A percentile compares a stretch with the other conserved stretches of the same genome.
Conservation (phyloP, 2,888 invertebrate genomes). For the Microctonus aethiopoides region DNA sequence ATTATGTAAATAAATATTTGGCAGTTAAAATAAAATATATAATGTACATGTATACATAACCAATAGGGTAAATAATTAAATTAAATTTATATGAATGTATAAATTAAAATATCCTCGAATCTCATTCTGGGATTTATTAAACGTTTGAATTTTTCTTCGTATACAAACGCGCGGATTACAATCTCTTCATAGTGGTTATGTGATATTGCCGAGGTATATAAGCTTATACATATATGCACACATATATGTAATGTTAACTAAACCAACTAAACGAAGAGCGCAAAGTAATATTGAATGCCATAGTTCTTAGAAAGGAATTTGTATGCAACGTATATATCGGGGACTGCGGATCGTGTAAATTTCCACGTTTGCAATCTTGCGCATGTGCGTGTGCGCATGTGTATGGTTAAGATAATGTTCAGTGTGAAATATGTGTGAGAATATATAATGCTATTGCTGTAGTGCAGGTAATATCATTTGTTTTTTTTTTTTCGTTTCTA, state of each 20-base stretch:
- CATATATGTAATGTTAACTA: too few species aligned
- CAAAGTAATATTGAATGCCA: constrained; percentile 6
- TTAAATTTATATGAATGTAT: too few species aligned
- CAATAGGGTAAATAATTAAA: too few species aligned
- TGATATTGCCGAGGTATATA: background rate
- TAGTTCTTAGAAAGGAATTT: constrained; percentile 19
- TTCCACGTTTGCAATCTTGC: background rate
- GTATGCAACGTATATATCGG: background rate
- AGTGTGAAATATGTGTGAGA: background rate
- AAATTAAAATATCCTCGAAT: background rate
- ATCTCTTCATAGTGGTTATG: background rate
- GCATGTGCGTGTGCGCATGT: background rate
- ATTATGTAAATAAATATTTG: too few species aligned
- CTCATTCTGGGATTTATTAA: background rate
- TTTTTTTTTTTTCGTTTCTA: constrained; percentile 21
- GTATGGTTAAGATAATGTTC: background rate
- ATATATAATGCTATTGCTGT: background rate
- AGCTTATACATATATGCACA: too few species aligned
- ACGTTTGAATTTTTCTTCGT: background rate
- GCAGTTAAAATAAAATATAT: too few species aligned
- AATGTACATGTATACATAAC: too few species aligned
- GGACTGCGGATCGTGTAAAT: background rate
- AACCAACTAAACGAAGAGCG: constrained; percentile 5
- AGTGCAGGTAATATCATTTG: constrained; percentile 2
- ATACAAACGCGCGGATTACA: constrained; percentile 6